These are phyloP conservation scores for Meloidogyne hapla DNA, from an alignment of 1,140 invertebrate species.

Conservation along the genomic window DNA sequence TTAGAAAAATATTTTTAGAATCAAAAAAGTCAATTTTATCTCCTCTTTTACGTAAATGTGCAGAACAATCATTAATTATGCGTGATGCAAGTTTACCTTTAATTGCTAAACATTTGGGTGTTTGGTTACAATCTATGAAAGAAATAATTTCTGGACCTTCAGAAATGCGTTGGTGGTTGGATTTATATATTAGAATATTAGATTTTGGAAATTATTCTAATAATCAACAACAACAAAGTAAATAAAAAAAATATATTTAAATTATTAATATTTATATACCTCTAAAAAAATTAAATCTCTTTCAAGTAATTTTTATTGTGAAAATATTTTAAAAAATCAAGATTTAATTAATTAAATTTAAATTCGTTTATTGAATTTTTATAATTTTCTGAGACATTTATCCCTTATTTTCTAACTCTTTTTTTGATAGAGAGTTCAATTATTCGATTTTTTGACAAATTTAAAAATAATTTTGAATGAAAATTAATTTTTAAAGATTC, in stretches of 20 bases:
- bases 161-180: constrained; percentile 55
- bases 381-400: too few relatives aligned
- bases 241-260: background rate
- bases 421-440: too few relatives aligned
- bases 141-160: constrained; percentile 43
- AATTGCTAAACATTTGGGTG: constrained; percentile 65
- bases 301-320: too few relatives aligned
- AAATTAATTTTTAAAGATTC: background rate
- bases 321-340: too few relatives aligned
- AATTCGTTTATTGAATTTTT: too few relatives aligned
- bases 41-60: constrained; percentile 66
- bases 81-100: constrained; percentile 65
- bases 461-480: too few relatives aligned
- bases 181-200: constrained; percentile 53
- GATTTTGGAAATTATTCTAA: constrained; percentile 25
- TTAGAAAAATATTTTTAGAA: constrained; percentile 55
- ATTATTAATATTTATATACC: too few relatives aligned
- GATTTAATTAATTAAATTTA: too few relatives aligned
- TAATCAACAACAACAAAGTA: constrained; percentile 14
- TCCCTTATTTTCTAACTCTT: too few relatives aligned
- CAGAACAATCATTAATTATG: constrained; percentile 64
- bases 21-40: constrained; percentile 64
- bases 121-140: constrained; percentile 46
- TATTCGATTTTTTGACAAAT: too few relatives aligned
- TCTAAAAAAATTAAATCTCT: too few relatives aligned